Conservation (phyloP, 2,113 vertebrate species). For the Nycticorax nycticorax region DNA sequence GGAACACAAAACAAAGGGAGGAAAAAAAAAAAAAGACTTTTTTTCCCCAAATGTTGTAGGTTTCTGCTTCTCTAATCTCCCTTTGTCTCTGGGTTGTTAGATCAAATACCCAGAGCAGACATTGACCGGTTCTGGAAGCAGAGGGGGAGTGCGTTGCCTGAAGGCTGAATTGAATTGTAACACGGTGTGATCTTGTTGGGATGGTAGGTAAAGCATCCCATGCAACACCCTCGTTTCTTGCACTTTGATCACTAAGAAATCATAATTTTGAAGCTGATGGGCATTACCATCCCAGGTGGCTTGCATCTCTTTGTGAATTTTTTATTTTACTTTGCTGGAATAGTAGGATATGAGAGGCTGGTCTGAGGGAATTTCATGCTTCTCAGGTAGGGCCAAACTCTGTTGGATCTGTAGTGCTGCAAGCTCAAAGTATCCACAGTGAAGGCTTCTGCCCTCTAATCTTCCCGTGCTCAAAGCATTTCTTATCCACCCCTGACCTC, state of each 20-base stretch:
- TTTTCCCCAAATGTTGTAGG: background rate
- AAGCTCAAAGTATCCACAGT: background rate
- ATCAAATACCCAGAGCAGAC: conserved; percentile 1
- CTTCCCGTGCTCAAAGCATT: background rate
- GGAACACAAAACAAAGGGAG: background rate
- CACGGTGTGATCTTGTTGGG: background rate
- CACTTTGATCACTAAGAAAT: background rate
- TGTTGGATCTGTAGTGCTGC: background rate
- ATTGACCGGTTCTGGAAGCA: background rate
- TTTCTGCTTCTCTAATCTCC: conserved; percentile 2
- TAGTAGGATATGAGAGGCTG: background rate
- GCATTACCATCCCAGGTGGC: background rate
- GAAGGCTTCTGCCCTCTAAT: background rate
- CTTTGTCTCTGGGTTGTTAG: background rate
- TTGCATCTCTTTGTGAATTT: background rate
- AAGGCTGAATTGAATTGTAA: conserved; percentile 13
- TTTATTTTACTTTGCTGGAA: background rate
- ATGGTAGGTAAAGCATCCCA: background rate
- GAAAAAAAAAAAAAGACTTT: too few relatives aligned
- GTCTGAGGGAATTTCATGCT: background rate
- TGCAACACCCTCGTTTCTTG: background rate
- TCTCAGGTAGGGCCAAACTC: background rate
- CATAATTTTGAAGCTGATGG: background rate
- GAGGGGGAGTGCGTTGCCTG: background rate
- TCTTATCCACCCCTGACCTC: background rate